Evolutionary conservation across 2,888 invertebrate genomes (phyloP), one percentile per base, ranked within the genome.

Genomic region (Tetropium fuscum): DNA sequence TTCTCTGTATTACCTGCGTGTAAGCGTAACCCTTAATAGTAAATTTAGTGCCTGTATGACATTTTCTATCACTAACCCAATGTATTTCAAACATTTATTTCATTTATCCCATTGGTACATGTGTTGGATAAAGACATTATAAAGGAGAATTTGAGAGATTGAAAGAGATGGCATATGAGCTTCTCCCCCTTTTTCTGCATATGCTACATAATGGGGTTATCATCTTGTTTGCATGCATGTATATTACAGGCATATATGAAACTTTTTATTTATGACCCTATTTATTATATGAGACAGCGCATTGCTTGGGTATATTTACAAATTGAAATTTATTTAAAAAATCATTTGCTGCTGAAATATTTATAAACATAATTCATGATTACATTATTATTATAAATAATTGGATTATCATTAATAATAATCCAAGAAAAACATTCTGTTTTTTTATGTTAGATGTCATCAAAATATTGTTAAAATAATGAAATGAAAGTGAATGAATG

Each of bases 241-340:
- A 75, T 74, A 77, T 76, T 71, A 73, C 66, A 70, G 66, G 69
- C 67, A 67, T 70, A 69, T 74, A 76, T 75, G 74, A 72, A 74
- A 66, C 68, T 75, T 73, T 70, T 73, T 74, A 75, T 75, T 75
- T 74, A 75, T 73, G 72, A 60, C 70, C 64, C 59, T 68, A 66
- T 71, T 73, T 71, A 69, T 73, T 59, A 69, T 64, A 11, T 18
- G 63, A 60, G 63, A 63, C 67, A 60, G 36, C 44, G 43, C 19
- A 22, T 36, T 20, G 11, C 48, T n/a, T 27, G 8, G 27, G 19
- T 36, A 36, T 36, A 34, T 2, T 20, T 48, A 34, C 15, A 22
- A 34, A 36, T 36, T 48, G 48, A 36, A 48, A 34, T 34, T 36
- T 48, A 48, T 48, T 48, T 22, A 48, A 48, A n/a, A n/a, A n/a